A percentile compares a stretch with the other conserved stretches of the same genome.
These are phyloP conservation scores for Acrobasis consociella DNA, from an alignment of 2,888 invertebrate species.

Conservation along the genomic window DNA sequence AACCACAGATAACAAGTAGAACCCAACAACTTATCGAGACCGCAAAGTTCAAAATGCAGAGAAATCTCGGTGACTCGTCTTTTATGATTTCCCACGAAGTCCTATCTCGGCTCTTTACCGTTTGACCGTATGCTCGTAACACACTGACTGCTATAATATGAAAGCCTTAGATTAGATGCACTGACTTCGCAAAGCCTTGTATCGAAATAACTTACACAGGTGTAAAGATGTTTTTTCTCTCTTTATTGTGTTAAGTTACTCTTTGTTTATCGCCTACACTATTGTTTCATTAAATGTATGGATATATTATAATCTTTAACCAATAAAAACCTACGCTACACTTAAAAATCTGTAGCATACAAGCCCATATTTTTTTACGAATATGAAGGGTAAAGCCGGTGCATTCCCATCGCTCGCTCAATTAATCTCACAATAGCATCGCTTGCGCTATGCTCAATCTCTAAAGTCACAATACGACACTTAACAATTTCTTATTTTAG, in stretches of 20 bases:
- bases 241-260: no score
- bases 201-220: neutral
- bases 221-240: no score
- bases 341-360: no score
- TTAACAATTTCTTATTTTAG: conserved; percentile 9
- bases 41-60: conserved; percentile 5
- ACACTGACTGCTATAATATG: neutral
- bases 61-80: neutral
- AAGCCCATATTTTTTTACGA: neutral
- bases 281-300: no score
- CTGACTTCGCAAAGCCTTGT: neutral
- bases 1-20: conserved; percentile 1
- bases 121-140: neutral
- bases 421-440: neutral
- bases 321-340: no score
- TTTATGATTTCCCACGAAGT: conserved; percentile 1
- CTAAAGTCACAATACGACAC: conserved; percentile 11
- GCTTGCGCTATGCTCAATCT: neutral
- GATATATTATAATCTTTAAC: no score
- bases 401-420: neutral
- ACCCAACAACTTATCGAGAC: conserved; percentile 6
- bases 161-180: neutral
- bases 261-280: no score
- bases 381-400: neutral
- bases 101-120: conserved; percentile 7